Base-by-base conservation (phyloP, 2,113 vertebrate species). In the Tichodroma muraria region DNA sequence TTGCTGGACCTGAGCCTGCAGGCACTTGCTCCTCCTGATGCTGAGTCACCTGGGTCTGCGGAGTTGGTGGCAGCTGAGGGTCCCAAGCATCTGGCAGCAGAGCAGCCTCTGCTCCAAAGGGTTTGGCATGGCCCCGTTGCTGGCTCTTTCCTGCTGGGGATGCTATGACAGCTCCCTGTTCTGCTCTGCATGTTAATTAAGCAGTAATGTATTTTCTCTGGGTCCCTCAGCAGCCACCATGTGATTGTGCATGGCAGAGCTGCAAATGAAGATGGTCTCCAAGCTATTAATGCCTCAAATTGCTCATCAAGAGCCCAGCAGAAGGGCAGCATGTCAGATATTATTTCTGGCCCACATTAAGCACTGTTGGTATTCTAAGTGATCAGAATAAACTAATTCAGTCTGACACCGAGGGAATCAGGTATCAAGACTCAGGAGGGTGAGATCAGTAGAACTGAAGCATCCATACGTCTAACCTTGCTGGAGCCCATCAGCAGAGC, bases 341-440 rank as follows among this genome's bases (percentile, higher is more conserved):
- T 68, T 94, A 42, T 82, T 96, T 90, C 75, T 64, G 73, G 77
- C 66, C 70, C 37, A 8, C 80, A 53, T 89, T 79, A 97, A 94
- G 90, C 85, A 60, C 80, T 89, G 49, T 76, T 92, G 94, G 73
- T 93, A 66, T 95, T 94, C 95, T 84, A 78, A 95, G 96, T 89
- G 92, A 94, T 94, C 91, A 50, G 72, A 89, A 92, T 60, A 73
- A 90, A 65, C 33, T 44, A 30, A 92, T 54, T 83, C 80, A 47
- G 42, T 71, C 96, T 95, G 90, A 88, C 88, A 87, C 85, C 11
- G 31, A 69, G 75, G 80, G 70, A 88, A 93, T 94, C 22, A 12
- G 93, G 79, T 78, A 94, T 37, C 90, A 80, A 86, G 93, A 66
- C 88, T 95, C 47, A 40, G 37, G 90, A 86, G 94, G 87, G 75